Percentiles rank a stretch among this genome's conserved stretches.
These are phyloP conservation scores for Petrolisthes cinctipes DNA, from an alignment of 2,888 invertebrate genomes.

Conservation along the genomic window DNA sequence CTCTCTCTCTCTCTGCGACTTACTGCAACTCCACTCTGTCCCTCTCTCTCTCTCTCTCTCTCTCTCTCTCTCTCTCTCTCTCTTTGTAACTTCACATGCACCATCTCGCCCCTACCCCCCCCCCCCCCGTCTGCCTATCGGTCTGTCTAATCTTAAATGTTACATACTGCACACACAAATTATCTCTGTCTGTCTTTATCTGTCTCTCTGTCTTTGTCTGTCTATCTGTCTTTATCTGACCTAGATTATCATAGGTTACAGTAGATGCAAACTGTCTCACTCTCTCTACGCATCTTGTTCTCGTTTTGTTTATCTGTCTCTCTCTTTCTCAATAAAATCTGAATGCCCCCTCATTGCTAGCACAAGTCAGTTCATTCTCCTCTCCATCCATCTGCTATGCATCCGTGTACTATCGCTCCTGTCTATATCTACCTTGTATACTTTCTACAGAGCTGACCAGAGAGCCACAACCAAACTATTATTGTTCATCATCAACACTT, in stretches of 20 bases:
- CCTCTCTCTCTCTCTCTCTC: slow-evolving; percentile 12
- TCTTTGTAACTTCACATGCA: not conserved
- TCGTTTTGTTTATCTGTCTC: no score
- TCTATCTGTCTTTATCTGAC: not conserved
- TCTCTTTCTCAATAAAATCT: no score
- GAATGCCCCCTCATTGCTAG: no score
- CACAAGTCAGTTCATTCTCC: not conserved
- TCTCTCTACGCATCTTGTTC: no score
- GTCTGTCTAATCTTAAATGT: not conserved
- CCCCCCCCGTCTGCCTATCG: not conserved
- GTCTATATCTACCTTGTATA: not conserved
- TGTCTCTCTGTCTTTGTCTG: not conserved
- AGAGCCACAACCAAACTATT: no score
- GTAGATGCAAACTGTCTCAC: no score
- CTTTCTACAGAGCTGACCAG: no score
- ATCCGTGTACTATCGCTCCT: not conserved
- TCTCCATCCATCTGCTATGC: not conserved
- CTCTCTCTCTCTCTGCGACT: not conserved
- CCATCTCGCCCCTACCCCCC: not conserved
- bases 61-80: slow-evolving; percentile 24
- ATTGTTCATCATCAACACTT: no score
- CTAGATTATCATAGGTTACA: no score
- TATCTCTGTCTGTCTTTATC: not conserved
- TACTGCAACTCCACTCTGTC: not conserved
- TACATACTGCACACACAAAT: not conserved